Base-by-base conservation (phyloP, 1,140 invertebrate species). In the Neuroterus valhalla region DNA sequence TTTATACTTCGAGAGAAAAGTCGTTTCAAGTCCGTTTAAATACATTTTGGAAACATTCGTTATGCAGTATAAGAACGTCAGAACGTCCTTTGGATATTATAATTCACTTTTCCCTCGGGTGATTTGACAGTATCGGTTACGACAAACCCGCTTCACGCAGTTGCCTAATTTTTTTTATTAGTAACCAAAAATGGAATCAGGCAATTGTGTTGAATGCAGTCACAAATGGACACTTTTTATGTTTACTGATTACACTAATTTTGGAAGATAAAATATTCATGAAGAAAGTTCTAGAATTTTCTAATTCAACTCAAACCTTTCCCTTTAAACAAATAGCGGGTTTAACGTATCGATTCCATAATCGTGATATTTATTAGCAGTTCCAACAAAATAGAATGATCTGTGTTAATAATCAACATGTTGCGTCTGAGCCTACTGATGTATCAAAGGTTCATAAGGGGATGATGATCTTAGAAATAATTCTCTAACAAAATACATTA, bases 401-500 rank as follows among this genome's bases (percentile, higher is more conserved):
- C 5, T 26, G 55, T 62, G 55, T 62, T 62, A 62, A 23, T 62
- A 38, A 38, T 62, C n/a, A 31, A 31, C 55, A 62, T 62, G 31
- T 62, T 62, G 23, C 55, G 26, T 62, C 26, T 62, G 55, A 62
- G 55, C 8, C 21, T 62, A 62, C 55, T 62, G n/a, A 62, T 62
- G 55, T 62, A 31, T 3, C 55, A 62, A 62, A 55, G 31, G 31
- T 38, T 38, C 1, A 0, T n/a, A 38, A 62, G 55, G 55, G 55
- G 26, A 62, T 38, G 26, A 62, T 62, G 55, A 62, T 62, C 55
- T 62, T 62, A 62, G 31, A 62, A 62, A 3, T 62, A 62, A 26
- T 62, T 62, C 76, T 77, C 75, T 78, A 77, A 81, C 71, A 76
- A 38, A 62, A 81, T 78, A 81, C 80, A 74, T 78, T 78, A 81